Evolutionary conservation across 2,888 invertebrate species (phyloP).

Genomic region (Drepana falcataria): DNA sequence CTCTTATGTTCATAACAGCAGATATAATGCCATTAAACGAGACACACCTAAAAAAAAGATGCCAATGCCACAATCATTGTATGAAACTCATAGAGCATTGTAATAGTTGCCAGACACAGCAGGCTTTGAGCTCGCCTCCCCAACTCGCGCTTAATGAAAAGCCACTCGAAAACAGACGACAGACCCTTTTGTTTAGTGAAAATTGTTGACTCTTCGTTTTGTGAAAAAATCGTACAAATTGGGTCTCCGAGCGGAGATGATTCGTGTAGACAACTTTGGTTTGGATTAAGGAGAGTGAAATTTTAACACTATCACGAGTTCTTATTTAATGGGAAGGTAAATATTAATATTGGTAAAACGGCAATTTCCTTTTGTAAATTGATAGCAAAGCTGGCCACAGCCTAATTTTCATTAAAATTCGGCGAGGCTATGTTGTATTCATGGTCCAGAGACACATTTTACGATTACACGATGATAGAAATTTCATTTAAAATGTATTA

Average conservation of each 20-base stretch:
- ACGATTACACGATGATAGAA: too few species aligned
- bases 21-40: slow-evolving; percentile 7
- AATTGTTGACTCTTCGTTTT: slow-evolving; percentile 27
- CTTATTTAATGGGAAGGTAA: too few species aligned
- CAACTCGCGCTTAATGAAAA: slow-evolving; percentile 41
- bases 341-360: too few species aligned
- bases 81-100: slow-evolving; percentile 30
- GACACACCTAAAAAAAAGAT: slow-evolving; percentile 27
- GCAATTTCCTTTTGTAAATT: too few species aligned
- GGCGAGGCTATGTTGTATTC: too few species aligned
- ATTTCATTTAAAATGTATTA: too few species aligned
- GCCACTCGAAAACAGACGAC: slow-evolving; percentile 36
- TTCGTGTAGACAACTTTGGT: slow-evolving; percentile 1
- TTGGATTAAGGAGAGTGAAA: not conserved
- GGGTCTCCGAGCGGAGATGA: slow-evolving; percentile 5
- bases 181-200: slow-evolving; percentile 37
- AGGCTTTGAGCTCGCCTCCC: slow-evolving; percentile 31
- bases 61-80: slow-evolving; percentile 36
- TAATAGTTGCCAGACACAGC: slow-evolving; percentile 37
- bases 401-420: too few species aligned
- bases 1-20: too few species aligned
- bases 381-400: too few species aligned
- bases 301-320: not conserved
- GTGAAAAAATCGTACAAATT: slow-evolving; percentile 28
- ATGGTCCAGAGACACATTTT: too few species aligned